phyloP scores from a whole-genome alignment of 2,113 vertebrate genomes.

The Megalops atlanticus region DNA sequence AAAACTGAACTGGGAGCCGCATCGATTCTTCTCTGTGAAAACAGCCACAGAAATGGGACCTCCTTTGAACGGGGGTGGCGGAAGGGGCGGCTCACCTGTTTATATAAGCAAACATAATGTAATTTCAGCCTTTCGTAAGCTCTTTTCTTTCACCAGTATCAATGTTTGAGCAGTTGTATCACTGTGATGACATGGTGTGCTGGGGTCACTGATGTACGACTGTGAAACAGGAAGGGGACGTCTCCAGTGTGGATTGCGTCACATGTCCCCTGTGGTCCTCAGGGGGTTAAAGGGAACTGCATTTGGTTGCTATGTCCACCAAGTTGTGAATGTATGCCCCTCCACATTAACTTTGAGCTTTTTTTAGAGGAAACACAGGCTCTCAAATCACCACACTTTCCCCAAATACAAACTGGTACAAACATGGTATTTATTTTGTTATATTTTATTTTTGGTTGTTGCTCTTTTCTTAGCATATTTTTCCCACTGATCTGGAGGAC shows the following conservation, averaged over 20 bases:
- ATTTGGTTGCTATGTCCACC: slow-evolving; percentile 49
- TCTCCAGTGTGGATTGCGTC: not conserved
- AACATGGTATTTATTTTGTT: too few species aligned
- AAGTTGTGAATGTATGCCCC: slow-evolving; percentile 72
- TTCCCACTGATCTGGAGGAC: slow-evolving; percentile 23
- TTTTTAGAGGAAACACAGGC: slow-evolving; percentile 23
- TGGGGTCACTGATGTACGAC: not conserved
- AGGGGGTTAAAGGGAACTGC: not conserved
- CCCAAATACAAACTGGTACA: too few species aligned
- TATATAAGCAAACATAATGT: not conserved
- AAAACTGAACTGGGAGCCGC: not conserved
- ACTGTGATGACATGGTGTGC: slow-evolving; percentile 17
- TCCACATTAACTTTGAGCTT: slow-evolving; percentile 49
- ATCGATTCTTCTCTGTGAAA: not conserved
- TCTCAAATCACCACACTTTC: not conserved
- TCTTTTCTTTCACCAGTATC: not conserved
- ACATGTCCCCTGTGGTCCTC: not conserved
- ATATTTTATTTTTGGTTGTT: too few species aligned
- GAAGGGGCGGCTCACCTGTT: not conserved
- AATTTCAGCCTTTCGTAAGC: not conserved
- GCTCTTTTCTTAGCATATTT: not conserved
- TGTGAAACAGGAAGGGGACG: not conserved
- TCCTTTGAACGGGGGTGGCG: not conserved
- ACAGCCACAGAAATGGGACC: not conserved
- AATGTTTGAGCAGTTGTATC: slow-evolving; percentile 17